Base-by-base conservation (phyloP, 2,797 vertebrate species). In the Tangara arthus region DNA sequence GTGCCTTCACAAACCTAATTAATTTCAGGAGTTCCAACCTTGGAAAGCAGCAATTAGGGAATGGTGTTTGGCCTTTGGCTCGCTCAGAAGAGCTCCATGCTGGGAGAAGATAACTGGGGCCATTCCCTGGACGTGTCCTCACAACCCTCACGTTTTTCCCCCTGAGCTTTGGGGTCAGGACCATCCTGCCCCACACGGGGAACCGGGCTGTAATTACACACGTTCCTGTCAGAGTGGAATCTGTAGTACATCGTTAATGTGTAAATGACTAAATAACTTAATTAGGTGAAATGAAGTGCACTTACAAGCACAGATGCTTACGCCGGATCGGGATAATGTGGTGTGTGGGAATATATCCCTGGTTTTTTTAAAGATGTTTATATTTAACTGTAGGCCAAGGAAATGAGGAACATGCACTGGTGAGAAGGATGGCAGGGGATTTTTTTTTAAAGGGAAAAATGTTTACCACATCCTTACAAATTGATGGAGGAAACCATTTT, bases 191-290 rank as follows among this genome's bases (percentile, higher is more conserved):
- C 47, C 73, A 15, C 8, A 6, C 61, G 91, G 73, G 95, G 93
- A 96, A 96, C 82, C 85, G 93, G 87, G 96, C 65, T 95, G 85
- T 93, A 96, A 97, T 98, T 97, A 94, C 96, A 96, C 77, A 52
- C 95, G 96, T 96, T 96, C 96, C 97, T 95, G 92, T 89, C 97
- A 97, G 97, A 97, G 97, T 94, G 96, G 96, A 97, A 95, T 96
- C 95, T 92, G 96, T 89, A 97, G 92, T 64, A 97, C 79, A 11
- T 82, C 75, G 91, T 95, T 98, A 97, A 98, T 98, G 96, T 97
- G 97, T 96, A 97, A 98, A 98, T 97, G 97, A 98, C 97, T 98
- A 96, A 98, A 97, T 97, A 97, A 97, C 95, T 96, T 97, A 97
- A 98, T 98, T 97, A 98, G 95, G 96, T 96, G 95, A 97, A 97